Evolutionary conservation across 2,113 vertebrate species (phyloP), one percentile per base, ranked within the genome.

Genomic region (Pitta sordida): DNA sequence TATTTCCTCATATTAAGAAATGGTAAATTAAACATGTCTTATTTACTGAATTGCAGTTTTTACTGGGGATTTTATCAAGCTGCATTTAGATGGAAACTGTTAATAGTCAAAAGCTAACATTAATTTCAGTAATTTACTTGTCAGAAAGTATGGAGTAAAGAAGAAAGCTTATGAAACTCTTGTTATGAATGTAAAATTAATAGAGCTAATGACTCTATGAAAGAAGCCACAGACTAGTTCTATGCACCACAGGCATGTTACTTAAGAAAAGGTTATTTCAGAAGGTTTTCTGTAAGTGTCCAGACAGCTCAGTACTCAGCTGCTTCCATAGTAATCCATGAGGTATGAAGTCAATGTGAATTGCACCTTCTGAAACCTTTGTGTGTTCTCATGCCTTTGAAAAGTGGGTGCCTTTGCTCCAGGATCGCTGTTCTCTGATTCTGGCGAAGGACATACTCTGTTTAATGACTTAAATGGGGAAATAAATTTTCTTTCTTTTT

Each of bases 111-210:
- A 88, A 77, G 8, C 8, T 34, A 60, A 49, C 15, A 27, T 36
- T 41, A 52, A 60, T 86, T 80, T 86, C 23, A 69, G 41, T 73
- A 64, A 88, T 78, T 69, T 52, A 65, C n/a, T 76, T 85, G 41
- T 83, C 30, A 58, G 49, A 83, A 85, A 56, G 16, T 39, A 43
- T 26, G 17, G 29, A 63, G 10, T 75, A 90, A 81, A 86, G n/a
- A 81, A 58, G 39, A 82, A 75, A 67, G 15, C 30, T 81, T 67
- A 59, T 11, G 26, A 88, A 88, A 86, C 41, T 3, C n/a, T 23
- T 34, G 32, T 43, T 90, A 75, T n/a, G 16, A 41, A n/a, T 60
- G n/a, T 71, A 74, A 91, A 91, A 59, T 75, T 71, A 87, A 83
- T 79, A 70, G 75, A 79, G 13, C 4, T 79, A 48, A 88, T 64